Evolutionary conservation across 2,888 invertebrate genomes (phyloP).

Genomic region (Pyrgus malvae): DNA sequence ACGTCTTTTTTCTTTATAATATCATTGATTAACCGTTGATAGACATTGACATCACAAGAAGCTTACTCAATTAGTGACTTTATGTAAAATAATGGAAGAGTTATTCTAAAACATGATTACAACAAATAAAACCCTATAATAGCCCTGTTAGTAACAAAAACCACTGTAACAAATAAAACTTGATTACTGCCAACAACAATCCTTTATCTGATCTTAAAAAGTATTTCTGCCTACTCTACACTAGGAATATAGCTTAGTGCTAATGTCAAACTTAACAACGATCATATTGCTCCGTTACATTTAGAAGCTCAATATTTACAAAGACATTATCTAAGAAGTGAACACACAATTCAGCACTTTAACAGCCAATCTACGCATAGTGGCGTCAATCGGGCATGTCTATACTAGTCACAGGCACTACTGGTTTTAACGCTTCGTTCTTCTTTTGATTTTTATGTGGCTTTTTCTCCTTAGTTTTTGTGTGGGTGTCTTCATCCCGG

Average conservation of each 20-base stretch:
- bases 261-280: slow-evolving; percentile 70
- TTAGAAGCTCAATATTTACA: slow-evolving; percentile 52
- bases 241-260: slow-evolving; percentile 47
- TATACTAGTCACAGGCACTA: slow-evolving; percentile 93
- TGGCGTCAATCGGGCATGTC: slow-evolving; percentile 92
- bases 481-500: slow-evolving; percentile 67
- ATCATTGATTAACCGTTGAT: too few relatives aligned
- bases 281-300: slow-evolving; percentile 60
- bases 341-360: slow-evolving; percentile 53
- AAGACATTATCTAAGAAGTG: slow-evolving; percentile 51
- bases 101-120: slow-evolving; percentile 2
- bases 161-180: slow-evolving; percentile 12
- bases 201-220: slow-evolving; percentile 32
- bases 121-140: slow-evolving; percentile 8
- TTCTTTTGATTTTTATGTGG: slow-evolving; percentile 87
- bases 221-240: slow-evolving; percentile 37
- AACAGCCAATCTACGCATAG: slow-evolving; percentile 6
- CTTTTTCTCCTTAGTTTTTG: slow-evolving; percentile 82
- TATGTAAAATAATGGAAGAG: not conserved
- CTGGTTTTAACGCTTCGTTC: slow-evolving; percentile 90
- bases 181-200: slow-evolving; percentile 15
- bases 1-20: too few relatives aligned
- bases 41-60: slow-evolving; percentile 16
- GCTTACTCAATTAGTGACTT: not conserved
- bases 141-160: slow-evolving; percentile 19